These are phyloP conservation scores for Metellina segmentata DNA, from an alignment of 2,888 invertebrate species.

Conservation along the genomic window DNA sequence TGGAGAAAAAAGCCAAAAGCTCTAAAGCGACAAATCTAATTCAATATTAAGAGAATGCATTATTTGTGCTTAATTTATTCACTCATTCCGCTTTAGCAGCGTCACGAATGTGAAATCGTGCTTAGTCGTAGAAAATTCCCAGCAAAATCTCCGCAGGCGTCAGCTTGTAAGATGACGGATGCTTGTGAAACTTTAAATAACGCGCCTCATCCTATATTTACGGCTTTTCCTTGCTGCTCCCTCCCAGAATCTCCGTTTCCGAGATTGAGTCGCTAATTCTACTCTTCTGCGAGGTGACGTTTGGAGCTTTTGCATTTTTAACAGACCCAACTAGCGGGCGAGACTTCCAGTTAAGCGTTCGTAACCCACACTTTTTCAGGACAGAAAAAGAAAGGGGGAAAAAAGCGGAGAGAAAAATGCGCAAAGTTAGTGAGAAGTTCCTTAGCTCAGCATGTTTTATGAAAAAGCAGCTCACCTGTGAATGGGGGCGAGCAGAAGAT, in stretches of 20 bases:
- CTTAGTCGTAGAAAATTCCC: slow-evolving; percentile 22
- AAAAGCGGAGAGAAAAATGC: slow-evolving; percentile 51
- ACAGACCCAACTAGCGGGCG: slow-evolving; percentile 32
- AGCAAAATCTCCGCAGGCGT: slow-evolving; percentile 55
- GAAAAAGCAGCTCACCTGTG: slow-evolving; percentile 72
- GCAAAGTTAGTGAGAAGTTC: slow-evolving; percentile 53
- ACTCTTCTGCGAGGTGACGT: slow-evolving; percentile 61
- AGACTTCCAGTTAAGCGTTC: slow-evolving; percentile 60
- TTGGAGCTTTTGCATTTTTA: slow-evolving; percentile 75
- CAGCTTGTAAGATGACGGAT: slow-evolving; percentile 47
- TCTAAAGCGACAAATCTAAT: slow-evolving; percentile 52
- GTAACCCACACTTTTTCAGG: slow-evolving; percentile 71
- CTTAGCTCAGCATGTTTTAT: slow-evolving; percentile 71
- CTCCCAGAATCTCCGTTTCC: slow-evolving; percentile 39
- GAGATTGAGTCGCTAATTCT: slow-evolving; percentile 71
- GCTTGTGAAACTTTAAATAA: slow-evolving; percentile 74
- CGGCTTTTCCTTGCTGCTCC: slow-evolving; percentile 27
- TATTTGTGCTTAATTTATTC: slow-evolving; percentile 59
- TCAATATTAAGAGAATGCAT: slow-evolving; percentile 58
- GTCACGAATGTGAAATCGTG: not conserved
- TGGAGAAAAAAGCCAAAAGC: not conserved
- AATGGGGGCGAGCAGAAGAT: slow-evolving; percentile 24
- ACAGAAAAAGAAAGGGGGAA: slow-evolving; percentile 9
- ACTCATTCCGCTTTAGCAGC: slow-evolving; percentile 25
- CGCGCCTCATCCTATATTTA: slow-evolving; percentile 74